Evolutionary conservation across 2,888 invertebrate species (phyloP).

Genomic region (Theristus sp.): DNA sequence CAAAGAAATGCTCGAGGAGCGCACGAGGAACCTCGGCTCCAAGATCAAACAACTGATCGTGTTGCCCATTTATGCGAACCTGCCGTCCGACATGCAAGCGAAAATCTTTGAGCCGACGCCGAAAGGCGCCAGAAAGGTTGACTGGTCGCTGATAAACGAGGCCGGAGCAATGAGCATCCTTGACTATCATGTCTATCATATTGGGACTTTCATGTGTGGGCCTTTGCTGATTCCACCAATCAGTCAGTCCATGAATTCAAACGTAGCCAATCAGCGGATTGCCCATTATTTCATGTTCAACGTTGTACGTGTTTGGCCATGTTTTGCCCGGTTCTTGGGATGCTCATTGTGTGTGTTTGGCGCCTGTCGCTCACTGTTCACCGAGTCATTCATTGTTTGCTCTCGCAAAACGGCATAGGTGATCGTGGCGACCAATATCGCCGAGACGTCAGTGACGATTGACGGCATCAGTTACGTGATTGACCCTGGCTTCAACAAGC

Average conservation of each 20-base stretch:
- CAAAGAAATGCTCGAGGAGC: constrained; percentile 43
- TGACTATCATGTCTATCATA: not conserved
- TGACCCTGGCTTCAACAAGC: constrained; percentile 97
- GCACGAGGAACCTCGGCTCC: constrained; percentile 71
- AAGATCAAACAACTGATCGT: constrained; percentile 77
- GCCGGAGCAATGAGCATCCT: not conserved
- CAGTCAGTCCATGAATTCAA: too few species aligned
- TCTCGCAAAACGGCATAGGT: too few species aligned
- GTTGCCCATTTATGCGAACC: constrained; percentile 87
- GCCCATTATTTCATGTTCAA: not conserved
- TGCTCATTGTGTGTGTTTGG: too few species aligned
- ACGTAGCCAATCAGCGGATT: too few species aligned
- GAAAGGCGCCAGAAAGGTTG: constrained; percentile 69
- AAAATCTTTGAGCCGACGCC: constrained; percentile 97
- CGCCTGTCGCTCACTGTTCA: too few species aligned
- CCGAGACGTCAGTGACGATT: constrained; percentile 94
- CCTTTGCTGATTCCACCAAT: too few species aligned
- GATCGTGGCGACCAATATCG: constrained; percentile 91
- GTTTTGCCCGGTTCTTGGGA: too few species aligned
- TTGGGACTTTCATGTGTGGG: too few species aligned
- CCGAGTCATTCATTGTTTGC: too few species aligned
- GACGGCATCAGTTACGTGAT: constrained; percentile 97
- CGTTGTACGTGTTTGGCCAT: not conserved
- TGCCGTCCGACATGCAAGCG: constrained; percentile 95
- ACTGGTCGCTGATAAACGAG: not conserved